Base-by-base conservation (phyloP, 2,797 vertebrate genomes). In the Chromis chromis region DNA sequence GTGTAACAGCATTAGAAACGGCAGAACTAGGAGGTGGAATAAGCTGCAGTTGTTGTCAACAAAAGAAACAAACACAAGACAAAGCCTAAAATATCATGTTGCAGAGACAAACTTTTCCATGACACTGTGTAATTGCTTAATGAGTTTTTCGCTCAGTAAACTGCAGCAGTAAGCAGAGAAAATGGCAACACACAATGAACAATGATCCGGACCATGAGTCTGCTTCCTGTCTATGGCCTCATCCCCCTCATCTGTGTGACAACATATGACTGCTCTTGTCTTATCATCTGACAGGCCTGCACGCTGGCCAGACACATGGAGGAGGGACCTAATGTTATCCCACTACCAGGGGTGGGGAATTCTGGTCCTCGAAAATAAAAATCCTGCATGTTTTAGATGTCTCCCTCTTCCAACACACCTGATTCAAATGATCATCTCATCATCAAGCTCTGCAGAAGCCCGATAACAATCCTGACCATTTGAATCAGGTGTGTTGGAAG, bases 241-340 rank as follows among this genome's bases (percentile, higher is more conserved):
- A 70, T 78, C 67, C 54, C 48, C 46, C 49, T 36, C 22, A 21
- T 81, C 64, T 70, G 82, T 76, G 85, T 79, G 74, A 90, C 82
- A 86, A 76, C 87, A 88, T 92, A 89, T 91, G 90, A 90, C 90
- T 89, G 84, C 82, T 85, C 88, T 79, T 79, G 89, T 86, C 83
- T 87, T 89, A 90, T 94, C 92, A 93, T 91, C 91, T 91, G 91
- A 93, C 88, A 84, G 69, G 53, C 64, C 79, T 73, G 65, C 78
- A 74, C 79, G 59, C 74, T 78, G 77, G 53, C 79, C 83, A 76
- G 82, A 89, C 74, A 71, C 83, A 86, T 56, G 72, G 70, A 46
- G 56, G 17, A 59, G 54, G 31, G 36, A 81, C 66, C 70, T 65
- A 74, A 78, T 53, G 73, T 69, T 78, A 72, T 80, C 70, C 46